Percentiles rank a stretch among this genome's conserved stretches.
These are phyloP conservation scores for Drosophila fuyamai DNA, from an alignment of 1,140 invertebrate genomes.

Conservation along the genomic window DNA sequence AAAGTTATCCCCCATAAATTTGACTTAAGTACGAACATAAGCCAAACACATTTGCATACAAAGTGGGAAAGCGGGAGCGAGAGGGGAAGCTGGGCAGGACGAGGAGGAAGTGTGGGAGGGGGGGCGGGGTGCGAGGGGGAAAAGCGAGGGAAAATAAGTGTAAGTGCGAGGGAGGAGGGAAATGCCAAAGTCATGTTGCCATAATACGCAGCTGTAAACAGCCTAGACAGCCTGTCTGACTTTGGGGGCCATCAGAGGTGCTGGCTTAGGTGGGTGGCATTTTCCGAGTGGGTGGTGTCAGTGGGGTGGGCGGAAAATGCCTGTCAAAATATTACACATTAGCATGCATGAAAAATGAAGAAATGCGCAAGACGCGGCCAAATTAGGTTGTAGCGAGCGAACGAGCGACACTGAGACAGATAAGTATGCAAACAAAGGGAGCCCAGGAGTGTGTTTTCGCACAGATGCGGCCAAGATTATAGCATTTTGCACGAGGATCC, in stretches of 20 bases:
- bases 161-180: not conserved
- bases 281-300: not conserved
- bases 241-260: slow-evolving; percentile 14
- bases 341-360: slow-evolving; percentile 79
- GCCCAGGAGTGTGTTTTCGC: slow-evolving; percentile 13
- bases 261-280: slow-evolving; percentile 4
- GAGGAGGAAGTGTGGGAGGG: not conserved
- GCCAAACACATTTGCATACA: slow-evolving; percentile 49
- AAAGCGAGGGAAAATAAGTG: not conserved
- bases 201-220: slow-evolving; percentile 43
- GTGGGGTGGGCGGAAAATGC: slow-evolving; percentile 15
- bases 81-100: not conserved
- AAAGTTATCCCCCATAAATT: slow-evolving; percentile 46
- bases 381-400: slow-evolving; percentile 56
- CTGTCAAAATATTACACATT: slow-evolving; percentile 77
- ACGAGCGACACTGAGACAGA: slow-evolving; percentile 31
- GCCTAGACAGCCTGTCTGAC: slow-evolving; percentile 40
- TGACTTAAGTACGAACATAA: slow-evolving; percentile 44
- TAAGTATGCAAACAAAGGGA: slow-evolving; percentile 28
- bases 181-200: slow-evolving; percentile 46
- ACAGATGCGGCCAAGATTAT: not conserved
- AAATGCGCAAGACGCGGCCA: slow-evolving; percentile 65
- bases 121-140: too few relatives aligned
- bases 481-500: not conserved
- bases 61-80: slow-evolving; percentile 13